Evolutionary conservation across 2,888 invertebrate genomes (phyloP), one percentile per base, ranked within the genome.

Genomic region (Brachylomia viminalis): DNA sequence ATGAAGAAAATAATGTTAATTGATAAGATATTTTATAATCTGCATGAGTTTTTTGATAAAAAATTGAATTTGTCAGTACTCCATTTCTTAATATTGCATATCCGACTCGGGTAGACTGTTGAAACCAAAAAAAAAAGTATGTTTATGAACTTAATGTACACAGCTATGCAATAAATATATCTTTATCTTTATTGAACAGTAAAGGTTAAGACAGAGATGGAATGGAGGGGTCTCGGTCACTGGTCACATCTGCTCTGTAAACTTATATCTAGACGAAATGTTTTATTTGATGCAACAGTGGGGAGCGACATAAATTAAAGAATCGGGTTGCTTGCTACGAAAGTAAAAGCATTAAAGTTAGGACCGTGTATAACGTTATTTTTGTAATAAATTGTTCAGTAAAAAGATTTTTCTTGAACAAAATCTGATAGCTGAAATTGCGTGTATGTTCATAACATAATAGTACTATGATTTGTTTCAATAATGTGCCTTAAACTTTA

Each of bases 241-340:
- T 85, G 85, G 87, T 83, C 86, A 80, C 85, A 86, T 88, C 86
- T 86, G 86, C 78, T 83, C 84, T 82, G 82, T 77, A 82, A 89
- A 90, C 91, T 89, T 90, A 89, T 90, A 91, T 85, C 86, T 87
- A 82, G 80, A 88, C 83, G 81, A 87, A 81, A 87, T 88, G 86
- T 90, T 90, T 90, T 90, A 90, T 89, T 86, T 88, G 87, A 86
- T 86, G 91, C 86, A 90, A 90, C 92, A 91, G 89, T 90, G 82
- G 91, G 90, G 49, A 75, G 77, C 67, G 72, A 78, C 80, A 88
- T 91, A 91, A 91, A 91, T 78, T 80, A 78, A 77, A 64, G 82
- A 87, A 88, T 90, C 85, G 89, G 86, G 83, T 83, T 79, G 75
- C 79, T 74, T 76, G 81, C 64, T 79, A 67, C 75, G 72, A 77